These are phyloP conservation scores for Brachionus manjavacas DNA, from an alignment of 1,140 invertebrate species.

Conservation along the genomic window DNA sequence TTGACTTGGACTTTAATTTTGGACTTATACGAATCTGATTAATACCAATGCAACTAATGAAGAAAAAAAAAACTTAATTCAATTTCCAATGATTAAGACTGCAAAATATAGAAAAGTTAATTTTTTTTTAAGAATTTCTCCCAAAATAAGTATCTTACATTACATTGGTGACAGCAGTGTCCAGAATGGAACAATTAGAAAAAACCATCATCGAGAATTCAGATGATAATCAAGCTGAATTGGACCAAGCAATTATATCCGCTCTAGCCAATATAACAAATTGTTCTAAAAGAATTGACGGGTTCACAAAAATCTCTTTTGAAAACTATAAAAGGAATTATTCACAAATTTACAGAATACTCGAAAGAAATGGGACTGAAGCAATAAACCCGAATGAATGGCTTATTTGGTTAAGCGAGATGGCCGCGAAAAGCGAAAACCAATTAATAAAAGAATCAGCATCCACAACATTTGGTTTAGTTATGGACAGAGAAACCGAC, in stretches of 20 bases:
- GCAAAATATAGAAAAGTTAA: too few relatives aligned
- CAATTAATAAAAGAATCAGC: neutral
- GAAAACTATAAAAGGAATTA: neutral
- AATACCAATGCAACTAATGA: too few relatives aligned
- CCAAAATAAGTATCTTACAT: too few relatives aligned
- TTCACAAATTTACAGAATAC: neutral
- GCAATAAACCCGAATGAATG: neutral
- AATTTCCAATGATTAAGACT: too few relatives aligned
- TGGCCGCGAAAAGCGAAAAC: neutral
- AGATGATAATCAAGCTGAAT: neutral
- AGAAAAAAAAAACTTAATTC: too few relatives aligned
- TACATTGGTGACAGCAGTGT: constrained; percentile 20
- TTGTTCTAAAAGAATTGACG: neutral
- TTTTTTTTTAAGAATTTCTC: too few relatives aligned
- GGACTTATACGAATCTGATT: too few relatives aligned
- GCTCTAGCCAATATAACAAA: neutral
- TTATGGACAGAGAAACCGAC: neutral
- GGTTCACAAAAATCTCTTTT: neutral
- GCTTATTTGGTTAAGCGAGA: neutral
- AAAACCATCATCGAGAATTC: neutral
- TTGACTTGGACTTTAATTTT: too few relatives aligned
- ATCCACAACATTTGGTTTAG: neutral
- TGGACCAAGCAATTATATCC: constrained; percentile 9
- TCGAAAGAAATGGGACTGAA: neutral
- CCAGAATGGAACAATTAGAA: neutral